Evolutionary conservation across 2,113 vertebrate species (phyloP), one percentile per base, ranked within the genome.

Genomic region (Glaucomys volans): DNA sequence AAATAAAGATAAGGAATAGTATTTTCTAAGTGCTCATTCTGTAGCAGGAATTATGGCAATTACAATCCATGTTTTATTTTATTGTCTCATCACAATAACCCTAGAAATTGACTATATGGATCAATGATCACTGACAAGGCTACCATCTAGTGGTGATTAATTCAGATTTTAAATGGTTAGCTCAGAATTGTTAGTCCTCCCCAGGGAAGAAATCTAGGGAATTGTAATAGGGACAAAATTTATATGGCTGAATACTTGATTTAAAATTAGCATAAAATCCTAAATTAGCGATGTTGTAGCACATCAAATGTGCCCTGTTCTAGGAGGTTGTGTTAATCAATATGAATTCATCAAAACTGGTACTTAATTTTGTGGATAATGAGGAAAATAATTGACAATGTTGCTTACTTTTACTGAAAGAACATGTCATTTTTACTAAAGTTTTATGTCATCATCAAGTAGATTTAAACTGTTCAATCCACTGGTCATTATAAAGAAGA

Each of bases 111-210:
- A 32, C 74, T 67, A 2, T 24, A 17, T 64, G 26, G 50, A 91
- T 79, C 37, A 85, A 59, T 67, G 50, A 90, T 67, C 24, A 26
- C 96, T 89, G 42, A 90, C 59, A 95, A 97, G 84, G 71, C 92
- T 95, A 83, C 92, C 94, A 95, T 95, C 95, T 97, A 93, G 92
- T 96, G 86, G 94, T 80, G 67, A 91, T 88, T 89, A 91, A 94
- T 69, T 79, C 76, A 87, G 75, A 59, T 35, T 90, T 87, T 89
- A 52, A 72, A 77, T 32, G 77, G 16, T 57, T 90, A 92, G 16
- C 32, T 90, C 28, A 57, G 24, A 88, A 54, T 59, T 79, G 24
- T 69, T 91, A 42, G 44, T 50, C 67, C 83, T 64, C 5, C 16
- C 24, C 44, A 76, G 40, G 71, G 35, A 95, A 95, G n/a, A 57